Evolutionary conservation across 2,888 invertebrate genomes (phyloP).

Genomic region (Diogma glabrata): DNA sequence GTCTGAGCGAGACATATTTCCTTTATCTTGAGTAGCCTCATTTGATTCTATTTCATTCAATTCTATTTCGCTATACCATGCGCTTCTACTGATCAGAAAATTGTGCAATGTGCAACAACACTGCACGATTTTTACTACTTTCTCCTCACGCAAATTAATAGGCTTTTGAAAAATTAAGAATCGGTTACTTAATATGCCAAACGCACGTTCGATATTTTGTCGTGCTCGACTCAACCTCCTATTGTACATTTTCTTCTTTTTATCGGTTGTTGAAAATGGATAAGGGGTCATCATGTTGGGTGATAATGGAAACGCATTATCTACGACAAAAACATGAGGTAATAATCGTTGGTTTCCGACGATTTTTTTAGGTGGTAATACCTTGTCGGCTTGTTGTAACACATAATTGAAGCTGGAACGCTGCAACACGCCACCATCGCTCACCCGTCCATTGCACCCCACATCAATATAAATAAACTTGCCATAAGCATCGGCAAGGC

Average conservation of each 20-base stretch:
- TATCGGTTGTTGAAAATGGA: constrained; percentile 6
- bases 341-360: neutral
- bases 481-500: constrained; percentile 3
- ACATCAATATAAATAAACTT: constrained; percentile 9
- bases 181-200: neutral
- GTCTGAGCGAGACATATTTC: neutral
- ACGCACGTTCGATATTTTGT: constrained; percentile 1
- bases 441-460: neutral
- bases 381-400: neutral
- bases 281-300: neutral
- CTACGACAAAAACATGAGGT: constrained; percentile 9
- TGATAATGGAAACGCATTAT: constrained; percentile 9
- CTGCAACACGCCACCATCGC: constrained; percentile 8
- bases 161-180: neutral
- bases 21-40: neutral
- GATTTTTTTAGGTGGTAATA: neutral
- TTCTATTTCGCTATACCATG: neutral
- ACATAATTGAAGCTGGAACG: neutral
- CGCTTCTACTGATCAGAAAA: neutral
- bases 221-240: constrained; percentile 7
- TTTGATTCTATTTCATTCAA: neutral
- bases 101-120: neutral
- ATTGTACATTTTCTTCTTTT: constrained; percentile 11
- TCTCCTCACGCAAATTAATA: neutral
- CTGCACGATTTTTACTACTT: neutral